Conservation (phyloP, 92 coral and sea anemone genomes). For the Pocillopora meandrina region DNA sequence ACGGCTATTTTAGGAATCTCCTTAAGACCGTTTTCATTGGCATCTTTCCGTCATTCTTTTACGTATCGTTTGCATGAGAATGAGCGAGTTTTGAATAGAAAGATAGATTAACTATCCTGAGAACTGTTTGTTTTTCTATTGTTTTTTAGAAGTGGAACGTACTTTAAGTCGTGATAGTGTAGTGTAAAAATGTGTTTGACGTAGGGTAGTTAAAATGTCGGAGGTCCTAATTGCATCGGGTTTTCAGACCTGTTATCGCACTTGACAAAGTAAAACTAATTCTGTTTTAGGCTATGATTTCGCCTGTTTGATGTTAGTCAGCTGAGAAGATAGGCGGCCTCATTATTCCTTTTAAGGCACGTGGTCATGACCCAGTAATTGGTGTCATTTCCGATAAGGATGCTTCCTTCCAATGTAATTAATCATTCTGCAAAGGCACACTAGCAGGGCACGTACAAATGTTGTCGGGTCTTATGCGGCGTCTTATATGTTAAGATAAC, state of each 20-base stretch:
- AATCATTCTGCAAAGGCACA: constrained; percentile 29
- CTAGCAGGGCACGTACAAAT: constrained; percentile 38
- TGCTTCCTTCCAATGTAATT: constrained; percentile 30
- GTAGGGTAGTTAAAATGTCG: too few relatives aligned
- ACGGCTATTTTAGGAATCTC: too few relatives aligned
- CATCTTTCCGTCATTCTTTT: too few relatives aligned
- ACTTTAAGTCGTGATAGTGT: too few relatives aligned
- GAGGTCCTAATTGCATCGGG: neutral
- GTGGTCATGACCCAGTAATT: constrained; percentile 41
- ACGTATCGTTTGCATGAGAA: too few relatives aligned
- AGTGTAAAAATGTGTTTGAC: too few relatives aligned
- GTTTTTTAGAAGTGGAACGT: too few relatives aligned
- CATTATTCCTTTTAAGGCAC: constrained; percentile 24
- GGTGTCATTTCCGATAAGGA: constrained; percentile 45
- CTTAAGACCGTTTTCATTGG: too few relatives aligned
- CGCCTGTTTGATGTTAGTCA: neutral
- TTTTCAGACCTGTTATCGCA: constrained; percentile 11
- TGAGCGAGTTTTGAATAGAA: too few relatives aligned
- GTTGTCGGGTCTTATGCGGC: constrained; percentile 17
- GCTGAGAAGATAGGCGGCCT: constrained; percentile 18
- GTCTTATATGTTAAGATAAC: constrained; percentile 22
- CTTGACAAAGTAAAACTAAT: neutral
- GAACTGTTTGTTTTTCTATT: too few relatives aligned
- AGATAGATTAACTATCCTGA: too few relatives aligned
- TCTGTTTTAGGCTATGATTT: constrained; percentile 4